Base-by-base conservation (phyloP, 2,888 invertebrate genomes). In the Cacoxenus indagator region DNA sequence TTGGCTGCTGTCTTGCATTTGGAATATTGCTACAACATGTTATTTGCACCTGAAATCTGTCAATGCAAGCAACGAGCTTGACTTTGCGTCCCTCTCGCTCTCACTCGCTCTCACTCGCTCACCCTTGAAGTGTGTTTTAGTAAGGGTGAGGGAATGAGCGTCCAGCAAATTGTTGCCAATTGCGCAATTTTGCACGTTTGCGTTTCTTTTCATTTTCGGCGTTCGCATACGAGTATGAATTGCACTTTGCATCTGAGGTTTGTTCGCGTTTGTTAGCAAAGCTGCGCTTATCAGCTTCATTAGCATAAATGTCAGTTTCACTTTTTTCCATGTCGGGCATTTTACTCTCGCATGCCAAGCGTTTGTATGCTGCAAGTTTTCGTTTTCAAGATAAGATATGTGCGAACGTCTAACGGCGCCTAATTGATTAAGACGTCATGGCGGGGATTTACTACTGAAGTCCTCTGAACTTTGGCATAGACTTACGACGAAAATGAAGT, bases 11-110 rank as follows among this genome's bases (percentile, higher is more conserved):
- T 17, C 4, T 17, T 24, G 26, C 22, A 14, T 5, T 24, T 24
- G 14, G 54, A 54, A 24, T n/a, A 54, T 67, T 64, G 67, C 67
- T 61, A 67, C 70, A 67, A 67, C 67, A 65, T 68, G 67, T 70
- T 51, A 64, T 65, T 67, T 69, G 70, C 77, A 77, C 75, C 78
- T 76, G 74, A 69, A 68, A 71, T 69, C 74, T 62, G 72, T 67
- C 72, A 65, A 51, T 68, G 70, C 54, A 67, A 17, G 57, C 57
- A 26, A 57, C 51, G 65, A 65, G 65, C 65, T 37, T 37, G 37
- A 37, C 46, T 51, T 70, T n/a, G n/a, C n/a, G n/a, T n/a, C n/a
- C n/a, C n/a, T n/a, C n/a, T n/a, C n/a, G n/a, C n/a, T n/a, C n/a
- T n/a, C n/a, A n/a, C n/a, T n/a, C n/a, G 68, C 69, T 67, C 45